Percentiles rank a stretch among this genome's conserved stretches.
phyloP scores from a whole-genome alignment of 2,888 invertebrate species.

The Nephrotoma guestfalica region DNA sequence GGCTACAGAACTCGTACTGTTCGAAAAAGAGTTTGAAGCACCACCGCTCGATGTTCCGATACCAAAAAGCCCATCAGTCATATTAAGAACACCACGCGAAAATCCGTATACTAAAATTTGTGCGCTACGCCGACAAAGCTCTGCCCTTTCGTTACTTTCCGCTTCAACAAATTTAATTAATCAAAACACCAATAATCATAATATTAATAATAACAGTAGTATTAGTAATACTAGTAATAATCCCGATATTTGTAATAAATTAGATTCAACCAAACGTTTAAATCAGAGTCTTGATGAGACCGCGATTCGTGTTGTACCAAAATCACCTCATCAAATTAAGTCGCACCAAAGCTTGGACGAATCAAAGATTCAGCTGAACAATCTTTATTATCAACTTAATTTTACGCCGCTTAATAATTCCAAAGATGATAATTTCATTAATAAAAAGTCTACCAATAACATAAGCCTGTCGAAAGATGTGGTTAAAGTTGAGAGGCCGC shows the following conservation, averaged over 20 bases:
- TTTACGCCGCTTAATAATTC: not conserved
- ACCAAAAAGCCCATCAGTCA: conserved; percentile 47
- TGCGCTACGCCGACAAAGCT: conserved; percentile 71
- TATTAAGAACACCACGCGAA: conserved; percentile 57
- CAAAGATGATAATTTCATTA: not conserved
- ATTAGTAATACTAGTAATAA: not conserved
- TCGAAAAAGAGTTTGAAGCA: conserved; percentile 52
- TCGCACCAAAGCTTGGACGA: conserved; percentile 58
- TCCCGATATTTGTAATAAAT: conserved; percentile 23
- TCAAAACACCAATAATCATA: conserved; percentile 17
- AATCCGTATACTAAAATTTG: conserved; percentile 84
- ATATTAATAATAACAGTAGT: conserved; percentile 7
- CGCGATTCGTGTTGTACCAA: conserved; percentile 21
- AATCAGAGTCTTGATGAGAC: conserved; percentile 67
- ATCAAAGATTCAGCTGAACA: conserved; percentile 28
- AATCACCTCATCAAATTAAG: conserved; percentile 38
- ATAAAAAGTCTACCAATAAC: not conserved
- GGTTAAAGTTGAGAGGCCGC: not conserved
- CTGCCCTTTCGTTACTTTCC: conserved; percentile 57
- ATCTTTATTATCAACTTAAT: not conserved
- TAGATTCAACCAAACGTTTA: conserved; percentile 45
- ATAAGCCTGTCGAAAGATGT: not conserved
- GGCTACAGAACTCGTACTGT: conserved; percentile 48
- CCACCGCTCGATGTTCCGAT: conserved; percentile 39
- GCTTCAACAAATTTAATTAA: conserved; percentile 30